Percentiles rank a stretch among this genome's conserved stretches.
Evolutionary conservation across 1,140 invertebrate genomes (phyloP).

Genomic region (Sycophila sp.): DNA sequence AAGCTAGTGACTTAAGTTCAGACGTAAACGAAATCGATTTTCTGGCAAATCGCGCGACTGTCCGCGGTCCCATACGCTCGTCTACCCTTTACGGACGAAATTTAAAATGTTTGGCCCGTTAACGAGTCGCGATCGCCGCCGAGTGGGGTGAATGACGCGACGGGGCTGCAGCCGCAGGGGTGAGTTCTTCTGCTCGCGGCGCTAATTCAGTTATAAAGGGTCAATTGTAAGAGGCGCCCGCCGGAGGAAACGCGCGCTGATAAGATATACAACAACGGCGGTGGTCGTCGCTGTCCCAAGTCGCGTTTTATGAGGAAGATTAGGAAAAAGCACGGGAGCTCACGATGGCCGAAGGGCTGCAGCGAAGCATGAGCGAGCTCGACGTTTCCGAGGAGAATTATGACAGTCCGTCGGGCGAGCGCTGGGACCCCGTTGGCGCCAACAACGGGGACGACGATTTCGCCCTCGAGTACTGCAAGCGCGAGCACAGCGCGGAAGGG

Average conservation of each 20-base stretch:
- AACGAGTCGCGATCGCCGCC: too few relatives aligned
- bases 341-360: background rate
- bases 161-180: too few relatives aligned
- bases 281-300: too few relatives aligned
- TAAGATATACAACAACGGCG: background rate
- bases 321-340: background rate
- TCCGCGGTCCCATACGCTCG: background rate
- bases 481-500: slow-evolving; percentile 51
- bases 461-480: slow-evolving; percentile 59
- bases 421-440: slow-evolving; percentile 75
- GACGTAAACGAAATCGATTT: slow-evolving; percentile 20
- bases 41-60: slow-evolving; percentile 8
- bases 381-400: slow-evolving; percentile 61
- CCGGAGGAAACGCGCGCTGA: slow-evolving; percentile 3
- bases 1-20: too few relatives aligned
- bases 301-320: background rate
- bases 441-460: slow-evolving; percentile 66
- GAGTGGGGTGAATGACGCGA: background rate
- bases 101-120: background rate
- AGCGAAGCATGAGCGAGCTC: slow-evolving; percentile 41
- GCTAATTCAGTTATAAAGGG: slow-evolving; percentile 1
- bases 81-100: background rate
- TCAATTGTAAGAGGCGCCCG: background rate
- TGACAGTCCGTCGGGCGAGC: slow-evolving; percentile 65
- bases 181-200: background rate